Percentiles rank a stretch among this genome's conserved stretches.
These are phyloP conservation scores for Drosophila takahashii DNA, from an alignment of 1,140 invertebrate species.

Conservation along the genomic window DNA sequence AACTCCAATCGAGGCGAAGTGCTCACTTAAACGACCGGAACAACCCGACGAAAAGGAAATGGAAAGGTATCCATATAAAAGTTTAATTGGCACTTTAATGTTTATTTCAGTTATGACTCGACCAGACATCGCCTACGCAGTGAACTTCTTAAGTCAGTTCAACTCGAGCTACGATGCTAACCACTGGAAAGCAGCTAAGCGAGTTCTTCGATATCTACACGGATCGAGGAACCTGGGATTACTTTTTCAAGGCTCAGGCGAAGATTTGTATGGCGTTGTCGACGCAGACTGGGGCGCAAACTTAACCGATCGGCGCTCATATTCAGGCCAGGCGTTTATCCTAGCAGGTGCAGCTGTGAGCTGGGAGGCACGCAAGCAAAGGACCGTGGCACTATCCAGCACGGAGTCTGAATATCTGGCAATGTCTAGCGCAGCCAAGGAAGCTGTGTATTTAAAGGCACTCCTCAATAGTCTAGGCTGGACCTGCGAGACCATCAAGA, in stretches of 20 bases:
- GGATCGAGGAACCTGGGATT: not conserved
- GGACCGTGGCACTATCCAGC: not conserved
- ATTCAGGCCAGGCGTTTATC: too few relatives aligned
- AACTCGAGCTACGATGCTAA: slow-evolving; percentile 10
- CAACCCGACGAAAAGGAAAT: slow-evolving; percentile 9
- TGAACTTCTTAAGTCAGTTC: slow-evolving; percentile 7
- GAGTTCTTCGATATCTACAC: not conserved
- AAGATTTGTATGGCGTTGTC: too few relatives aligned
- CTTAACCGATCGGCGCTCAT: too few relatives aligned
- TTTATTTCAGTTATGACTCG: slow-evolving; percentile 37
- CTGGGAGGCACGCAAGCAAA: slow-evolving; percentile 1
- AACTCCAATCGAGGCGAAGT: not conserved
- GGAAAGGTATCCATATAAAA: slow-evolving; percentile 26
- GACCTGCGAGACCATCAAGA: not conserved
- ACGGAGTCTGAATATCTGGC: not conserved
- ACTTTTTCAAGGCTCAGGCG: not conserved
- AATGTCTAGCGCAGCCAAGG: not conserved
- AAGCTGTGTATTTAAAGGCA: not conserved
- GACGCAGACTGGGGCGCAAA: too few relatives aligned
- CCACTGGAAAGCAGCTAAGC: slow-evolving; percentile 15
- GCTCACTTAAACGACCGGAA: not conserved
- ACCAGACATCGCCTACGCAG: slow-evolving; percentile 2
- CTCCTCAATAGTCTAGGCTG: not conserved
- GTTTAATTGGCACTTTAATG: slow-evolving; percentile 38
- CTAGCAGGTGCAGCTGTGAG: not conserved